phyloP scores from a whole-genome alignment of 2,797 vertebrate species.

The Hyperoplus lanceolatus region DNA sequence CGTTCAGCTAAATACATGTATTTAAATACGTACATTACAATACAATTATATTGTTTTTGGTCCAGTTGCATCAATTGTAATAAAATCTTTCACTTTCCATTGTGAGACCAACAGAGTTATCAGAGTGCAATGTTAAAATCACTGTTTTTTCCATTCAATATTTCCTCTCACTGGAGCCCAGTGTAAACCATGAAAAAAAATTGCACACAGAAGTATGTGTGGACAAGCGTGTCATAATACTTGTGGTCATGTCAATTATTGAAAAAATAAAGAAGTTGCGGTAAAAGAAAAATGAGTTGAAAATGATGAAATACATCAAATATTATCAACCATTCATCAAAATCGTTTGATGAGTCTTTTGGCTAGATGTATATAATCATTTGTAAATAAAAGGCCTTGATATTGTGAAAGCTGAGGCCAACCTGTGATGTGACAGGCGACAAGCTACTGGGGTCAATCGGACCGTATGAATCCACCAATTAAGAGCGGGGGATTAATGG shows the following conservation, averaged over 20 bases:
- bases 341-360: not conserved
- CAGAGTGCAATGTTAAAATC: not conserved
- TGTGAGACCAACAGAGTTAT: too few species aligned
- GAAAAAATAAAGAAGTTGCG: too few species aligned
- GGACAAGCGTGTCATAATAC: not conserved
- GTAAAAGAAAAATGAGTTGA: not conserved
- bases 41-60: not conserved
- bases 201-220: too few species aligned
- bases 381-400: not conserved
- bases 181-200: not conserved
- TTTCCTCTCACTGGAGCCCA: not conserved
- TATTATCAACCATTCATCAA: not conserved
- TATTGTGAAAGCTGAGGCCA: slow-evolving; percentile 29
- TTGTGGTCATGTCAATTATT: too few species aligned
- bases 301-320: not conserved
- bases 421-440: slow-evolving; percentile 26
- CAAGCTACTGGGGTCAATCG: slow-evolving; percentile 44
- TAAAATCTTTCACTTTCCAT: not conserved
- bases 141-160: not conserved
- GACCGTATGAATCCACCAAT: slow-evolving; percentile 46
- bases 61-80: not conserved
- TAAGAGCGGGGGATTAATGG: slow-evolving; percentile 61
- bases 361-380: not conserved
- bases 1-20: not conserved
- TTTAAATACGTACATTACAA: not conserved